Evolutionary conservation across 1,140 invertebrate genomes (phyloP), one percentile per base, ranked within the genome.

Genomic region (Dufourea novaeangliae): DNA sequence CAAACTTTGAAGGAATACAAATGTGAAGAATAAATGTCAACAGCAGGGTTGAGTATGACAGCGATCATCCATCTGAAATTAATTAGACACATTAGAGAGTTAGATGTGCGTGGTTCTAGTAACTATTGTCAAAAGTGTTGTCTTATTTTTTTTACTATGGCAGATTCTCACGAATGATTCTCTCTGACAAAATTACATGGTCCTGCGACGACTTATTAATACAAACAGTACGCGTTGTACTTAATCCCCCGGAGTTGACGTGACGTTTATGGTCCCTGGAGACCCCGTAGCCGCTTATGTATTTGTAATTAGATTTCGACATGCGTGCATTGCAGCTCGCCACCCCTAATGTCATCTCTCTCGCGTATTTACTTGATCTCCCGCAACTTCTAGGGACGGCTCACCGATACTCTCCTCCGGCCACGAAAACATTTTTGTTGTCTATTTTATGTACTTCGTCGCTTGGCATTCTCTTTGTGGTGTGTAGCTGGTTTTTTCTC

Each of bases 281-380:
- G 90, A 17, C 29, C 80, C 66, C 52, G 75, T n/a, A 88, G 80
- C 80, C 70, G 82, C 85, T 90, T 88, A 87, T 75, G 79, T 70
- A 72, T 69, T 81, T 39, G 84, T 91, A 91, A 91, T 90, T 90
- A 83, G 86, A 87, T 88, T 91, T 89, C 88, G 84, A 91, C 87
- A 76, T 82, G 75, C 82, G 78, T 54, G 66, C 29, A 52, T 20
- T 34, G 79, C 62, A 46, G 62, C 66, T 44, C 71, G 64, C 80
- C 78, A 74, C 82, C 81, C n/a, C 78, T 66, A 80, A 83, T 82
- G 85, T 82, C 69, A 79, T 89, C 84, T 72, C 82, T 82, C 84
- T 72, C 82, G 81, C 79, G 67, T 80, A 74, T 82, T 84, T 78
- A 84, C 79, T 66, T 77, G 59, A 52, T 64, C 64, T 78, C 56